Evolutionary conservation across 64 coral and sea anemone species (phyloP).

Genomic region (Montipora foliosa): DNA sequence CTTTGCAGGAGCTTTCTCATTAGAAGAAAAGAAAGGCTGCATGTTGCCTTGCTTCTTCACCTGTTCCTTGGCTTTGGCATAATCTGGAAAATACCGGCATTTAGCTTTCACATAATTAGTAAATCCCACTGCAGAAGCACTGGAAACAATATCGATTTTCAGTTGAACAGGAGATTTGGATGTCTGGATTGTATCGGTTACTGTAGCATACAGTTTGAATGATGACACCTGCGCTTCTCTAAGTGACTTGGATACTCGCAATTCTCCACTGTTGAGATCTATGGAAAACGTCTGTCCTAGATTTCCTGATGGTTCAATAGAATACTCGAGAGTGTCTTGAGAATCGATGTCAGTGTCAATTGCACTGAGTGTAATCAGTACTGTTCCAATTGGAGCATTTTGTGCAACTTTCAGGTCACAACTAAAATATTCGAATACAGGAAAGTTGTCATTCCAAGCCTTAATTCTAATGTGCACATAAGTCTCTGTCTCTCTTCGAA

Average conservation of each 20-base stretch:
- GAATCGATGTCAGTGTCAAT: constrained; percentile 88
- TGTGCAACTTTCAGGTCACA: constrained; percentile 71
- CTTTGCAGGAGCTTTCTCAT: constrained; percentile 31
- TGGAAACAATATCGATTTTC: constrained; percentile 67
- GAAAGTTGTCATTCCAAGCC: constrained; percentile 86
- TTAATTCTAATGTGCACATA: constrained; percentile 84
- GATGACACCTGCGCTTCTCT: constrained; percentile 1
- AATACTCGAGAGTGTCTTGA: constrained; percentile 1
- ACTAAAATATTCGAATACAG: constrained; percentile 81
- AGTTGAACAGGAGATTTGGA: constrained; percentile 68
- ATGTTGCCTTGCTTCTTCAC: constrained; percentile 47
- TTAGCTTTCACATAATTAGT: constrained; percentile 58
- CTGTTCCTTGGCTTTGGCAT: constrained; percentile 44
- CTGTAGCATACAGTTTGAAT: constrained; percentile 61
- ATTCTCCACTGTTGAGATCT: constrained; percentile 63
- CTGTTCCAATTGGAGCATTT: constrained; percentile 69
- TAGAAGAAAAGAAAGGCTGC: constrained; percentile 51
- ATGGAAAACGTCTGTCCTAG: constrained; percentile 68
- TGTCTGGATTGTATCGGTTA: constrained; percentile 68
- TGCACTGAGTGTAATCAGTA: constrained; percentile 71
- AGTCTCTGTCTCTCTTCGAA: constrained; percentile 85
- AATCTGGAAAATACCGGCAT: constrained; percentile 46
- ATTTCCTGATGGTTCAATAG: constrained; percentile 61
- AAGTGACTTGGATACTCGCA: constrained; percentile 78
- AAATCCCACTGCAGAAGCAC: constrained; percentile 64